Evolutionary conservation across 1,140 invertebrate genomes (phyloP).

Genomic region (Calliopsis andreniformis): DNA sequence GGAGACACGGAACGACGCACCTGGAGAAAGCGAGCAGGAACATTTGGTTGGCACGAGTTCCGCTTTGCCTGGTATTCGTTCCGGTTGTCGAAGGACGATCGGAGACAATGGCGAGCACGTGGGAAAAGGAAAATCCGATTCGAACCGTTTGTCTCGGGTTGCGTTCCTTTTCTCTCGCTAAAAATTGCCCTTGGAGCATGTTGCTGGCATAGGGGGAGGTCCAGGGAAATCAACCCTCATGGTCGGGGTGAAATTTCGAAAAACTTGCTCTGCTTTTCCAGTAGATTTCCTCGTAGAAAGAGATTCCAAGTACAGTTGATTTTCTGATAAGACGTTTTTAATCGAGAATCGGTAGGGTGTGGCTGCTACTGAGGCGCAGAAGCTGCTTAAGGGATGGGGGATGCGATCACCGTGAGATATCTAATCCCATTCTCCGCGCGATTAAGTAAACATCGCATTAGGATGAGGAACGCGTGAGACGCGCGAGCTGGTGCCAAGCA

Average conservation of each 20-base stretch:
- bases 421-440: conserved; percentile 72
- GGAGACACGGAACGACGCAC: neutral
- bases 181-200: neutral
- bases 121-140: conserved; percentile 51
- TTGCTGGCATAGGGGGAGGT: neutral
- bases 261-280: too few relatives aligned
- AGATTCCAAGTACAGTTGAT: neutral
- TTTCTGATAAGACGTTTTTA: neutral
- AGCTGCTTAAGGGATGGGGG: neutral
- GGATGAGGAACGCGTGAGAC: conserved; percentile 53
- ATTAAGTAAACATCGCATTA: conserved; percentile 75
- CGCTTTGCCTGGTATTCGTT: conserved; percentile 11
- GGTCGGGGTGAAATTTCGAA: neutral
- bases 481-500: conserved; percentile 33
- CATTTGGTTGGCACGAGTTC: conserved; percentile 67
- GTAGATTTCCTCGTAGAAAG: neutral
- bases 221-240: neutral
- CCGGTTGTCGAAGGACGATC: conserved; percentile 43
- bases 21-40: conserved; percentile 36
- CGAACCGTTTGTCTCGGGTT: conserved; percentile 34
- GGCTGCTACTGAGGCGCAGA: neutral
- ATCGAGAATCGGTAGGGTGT: neutral
- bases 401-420: conserved; percentile 14
- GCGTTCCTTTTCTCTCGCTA: neutral
- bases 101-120: conserved; percentile 42